Base-by-base conservation (phyloP, 53 echinoderm and acorn worm species). In the Mesocentrotus franciscanus region DNA sequence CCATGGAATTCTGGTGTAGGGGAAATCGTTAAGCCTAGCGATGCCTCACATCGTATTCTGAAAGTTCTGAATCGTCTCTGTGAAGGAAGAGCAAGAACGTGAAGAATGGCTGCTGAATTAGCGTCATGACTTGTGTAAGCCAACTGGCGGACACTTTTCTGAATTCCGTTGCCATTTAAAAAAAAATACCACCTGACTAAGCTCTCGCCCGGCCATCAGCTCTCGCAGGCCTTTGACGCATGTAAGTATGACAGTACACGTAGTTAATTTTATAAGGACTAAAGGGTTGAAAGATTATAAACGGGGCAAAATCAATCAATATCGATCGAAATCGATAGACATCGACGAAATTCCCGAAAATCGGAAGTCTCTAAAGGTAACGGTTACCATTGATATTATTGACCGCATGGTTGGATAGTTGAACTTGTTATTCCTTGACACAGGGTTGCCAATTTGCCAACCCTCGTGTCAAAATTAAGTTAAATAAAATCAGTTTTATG, bases 61-160 rank as follows among this genome's bases (percentile, higher is more conserved):
- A 26, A 72, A 72, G 72, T 26, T 72, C 30, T 72, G 72, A 72
- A 29, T 72, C 30, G 72, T 27, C 10, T 72, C 6, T 81, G 20
- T 18, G 15, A 18, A 16, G 64, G 18, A 64, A 64, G 64, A 64
- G 64, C 64, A 64, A 6, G 64, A 64, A 64, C 15, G 16, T 16
- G 16, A 81, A 81, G 81, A 78, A 81, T 81, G 49, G 39, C 81
- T 81, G 36, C 81, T 81, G 81, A 81, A 42, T 81, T 81, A 20
- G 81, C 81, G 81, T 81, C 39, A 39, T 81, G n/a, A n/a, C n/a
- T n/a, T n/a, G 42, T 81, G 18, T 81, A 12, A 78, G 78, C 34
- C 34, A 78, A 42, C 81, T 81, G 16, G 39, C 36, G 7, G 42
- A 36, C 20, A 81, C 33, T 36, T 81, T 36, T 81, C 18, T 42